Evolutionary conservation across 2,888 invertebrate genomes (phyloP).

Genomic region (Thumatha senex): DNA sequence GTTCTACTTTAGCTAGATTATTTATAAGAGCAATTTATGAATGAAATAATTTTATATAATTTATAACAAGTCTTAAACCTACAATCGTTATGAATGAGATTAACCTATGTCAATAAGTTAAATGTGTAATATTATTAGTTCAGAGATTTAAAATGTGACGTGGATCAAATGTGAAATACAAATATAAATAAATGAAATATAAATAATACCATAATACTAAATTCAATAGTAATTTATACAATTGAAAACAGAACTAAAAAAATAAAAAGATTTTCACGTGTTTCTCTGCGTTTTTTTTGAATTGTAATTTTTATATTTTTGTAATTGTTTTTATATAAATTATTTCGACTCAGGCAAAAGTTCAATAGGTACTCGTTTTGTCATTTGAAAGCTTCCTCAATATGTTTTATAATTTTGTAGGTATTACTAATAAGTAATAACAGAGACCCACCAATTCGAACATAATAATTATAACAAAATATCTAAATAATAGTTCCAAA

Average conservation of each 20-base stretch:
- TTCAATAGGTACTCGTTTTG: constrained; percentile 6
- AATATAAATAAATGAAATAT: too few species aligned
- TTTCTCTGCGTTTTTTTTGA: neutral
- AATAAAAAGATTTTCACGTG: too few species aligned
- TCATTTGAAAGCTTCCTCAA: neutral
- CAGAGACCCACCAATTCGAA: constrained; percentile 53
- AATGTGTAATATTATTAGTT: too few species aligned
- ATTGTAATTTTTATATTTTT: constrained; percentile 26
- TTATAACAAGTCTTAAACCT: too few species aligned
- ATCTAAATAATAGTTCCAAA: constrained; percentile 41
- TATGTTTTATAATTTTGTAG: neutral
- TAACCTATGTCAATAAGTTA: too few species aligned
- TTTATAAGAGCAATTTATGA: constrained; percentile 11
- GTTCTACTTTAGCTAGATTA: constrained; percentile 44
- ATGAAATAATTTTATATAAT: neutral
- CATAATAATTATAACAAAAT: constrained; percentile 12
- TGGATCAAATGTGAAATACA: neutral
- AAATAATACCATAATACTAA: too few species aligned
- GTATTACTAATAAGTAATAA: constrained; percentile 16
- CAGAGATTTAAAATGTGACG: too few species aligned
- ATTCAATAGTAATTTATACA: neutral
- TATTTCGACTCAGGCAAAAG: constrained; percentile 20
- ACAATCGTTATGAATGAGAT: too few species aligned
- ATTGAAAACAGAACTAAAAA: too few species aligned
- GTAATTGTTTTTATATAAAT: constrained; percentile 31